Base-by-base conservation (phyloP, 1,140 invertebrate species). In the Drosophila watanabei region DNA sequence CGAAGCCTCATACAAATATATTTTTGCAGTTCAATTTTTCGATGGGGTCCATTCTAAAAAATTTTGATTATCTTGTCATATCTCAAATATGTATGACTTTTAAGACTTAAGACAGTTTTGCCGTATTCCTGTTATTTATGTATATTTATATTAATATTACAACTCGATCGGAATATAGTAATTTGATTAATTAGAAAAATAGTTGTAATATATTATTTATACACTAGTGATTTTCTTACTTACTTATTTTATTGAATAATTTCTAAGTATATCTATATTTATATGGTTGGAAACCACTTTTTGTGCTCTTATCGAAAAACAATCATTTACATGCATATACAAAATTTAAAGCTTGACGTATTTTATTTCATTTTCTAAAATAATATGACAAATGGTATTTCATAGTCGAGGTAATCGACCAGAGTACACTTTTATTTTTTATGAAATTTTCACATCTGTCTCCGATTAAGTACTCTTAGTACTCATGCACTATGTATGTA, bases 371-470 rank as follows among this genome's bases (percentile, higher is more conserved):
- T 8, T 10, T 24, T 46, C 20, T 24, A 13, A 13, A 46, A 46
- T 13, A 20, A 46, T 46, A 13, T 24, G 2, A 1, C 24, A 13
- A 13, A 24, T 46, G 16, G 48, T 51, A n/a, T 32, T 13, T 48
- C 13, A 48, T 28, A 48, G 46, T 28, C 16, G 16, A n/a, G 28
- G 28, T n/a, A 51, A 16, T 30, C 28, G 13, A 16, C 14, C 8
- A 49, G 8, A 49, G 14, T n/a, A 9, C n/a, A 32, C 0, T 3
- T 51, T 7, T 41, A 16, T 62, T 32, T 45, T 65, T 45, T 37
- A 18, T 48, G 48, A 24, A 37, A 51, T 46, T 28, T 56, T 41
- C 48, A 72, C 46, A 73, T 54, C 37, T 80, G 73, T 41, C 52
- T 64, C 35, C 58, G 51, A 56, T 46, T 48, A 72, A 45, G 43